Base-by-base conservation (phyloP, 2,113 vertebrate species). In the Atlantisia rogersi region DNA sequence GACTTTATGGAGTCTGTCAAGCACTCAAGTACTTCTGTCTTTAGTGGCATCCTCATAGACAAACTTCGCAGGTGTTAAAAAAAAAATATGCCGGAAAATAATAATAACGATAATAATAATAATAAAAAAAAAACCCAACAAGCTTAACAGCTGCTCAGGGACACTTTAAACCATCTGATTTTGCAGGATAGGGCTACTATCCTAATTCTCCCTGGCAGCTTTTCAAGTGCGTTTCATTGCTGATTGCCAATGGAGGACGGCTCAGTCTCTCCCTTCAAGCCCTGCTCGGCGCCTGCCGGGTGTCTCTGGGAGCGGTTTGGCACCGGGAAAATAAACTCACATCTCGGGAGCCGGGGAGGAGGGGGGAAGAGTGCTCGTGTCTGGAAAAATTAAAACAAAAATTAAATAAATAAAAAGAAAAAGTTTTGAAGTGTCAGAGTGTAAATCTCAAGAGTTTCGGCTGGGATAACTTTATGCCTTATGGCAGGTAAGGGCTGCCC, bases 51-150 rank as follows among this genome's bases (percentile, higher is more conserved):
- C 94, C 95, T 94, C 96, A 62, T 92, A 94, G 97, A 94, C 89
- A 95, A 96, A 97, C 88, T 86, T 97, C 76, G 53, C 95, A 98
- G 96, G 95, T 97, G 97, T 93, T 96, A 97, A 92, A 95, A 95
- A 96, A 52, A 63, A 69, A 86, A 69, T 26, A 94, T 63, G 92
- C 83, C 68, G 42, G 92, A 68, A 94, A 86, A 65, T 87, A 86
- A 50, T 73, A 71, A 40, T 63, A 64, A 52, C 46, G 69, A 82
- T 68, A 67, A 52, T 42, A 94, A 53, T 77, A 94, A 81, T 62
- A 84, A n/a, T n/a, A 83, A 21, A 82, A 63, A 84, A 84, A 21
- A 88, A 94, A 10, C 14, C 63, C 86, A 93, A 82, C 80, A 90
- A 95, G 96, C 92, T 56, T 71, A 94, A 95, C 95, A 96, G 96